These are phyloP conservation scores for Prinia subflava DNA, from an alignment of 2,113 vertebrate genomes.

Conservation along the genomic window DNA sequence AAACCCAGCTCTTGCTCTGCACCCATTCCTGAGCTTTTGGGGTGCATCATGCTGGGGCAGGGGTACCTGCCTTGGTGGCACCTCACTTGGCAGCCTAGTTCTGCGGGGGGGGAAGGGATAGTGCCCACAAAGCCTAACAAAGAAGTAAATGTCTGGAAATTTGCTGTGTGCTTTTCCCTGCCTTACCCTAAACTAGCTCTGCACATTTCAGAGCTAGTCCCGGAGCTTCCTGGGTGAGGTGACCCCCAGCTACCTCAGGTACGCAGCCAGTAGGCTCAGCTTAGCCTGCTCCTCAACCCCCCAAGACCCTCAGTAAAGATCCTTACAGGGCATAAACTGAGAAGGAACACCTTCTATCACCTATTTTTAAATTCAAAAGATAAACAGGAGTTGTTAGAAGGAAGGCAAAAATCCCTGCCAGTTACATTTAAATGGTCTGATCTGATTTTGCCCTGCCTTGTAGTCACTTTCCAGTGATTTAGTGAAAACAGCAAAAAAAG, in stretches of 20 bases:
- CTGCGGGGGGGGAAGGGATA: neutral
- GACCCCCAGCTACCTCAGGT: neutral
- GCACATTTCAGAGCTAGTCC: neutral
- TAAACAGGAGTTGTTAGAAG: neutral
- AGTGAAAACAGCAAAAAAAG: neutral
- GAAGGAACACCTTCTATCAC: neutral
- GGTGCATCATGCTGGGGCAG: neutral
- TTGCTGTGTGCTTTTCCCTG: neutral
- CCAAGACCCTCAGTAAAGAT: neutral
- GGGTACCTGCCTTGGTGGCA: fast-evolving
- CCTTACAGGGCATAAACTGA: neutral
- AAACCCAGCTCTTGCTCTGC: neutral
- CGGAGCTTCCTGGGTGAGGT: fast-evolving
- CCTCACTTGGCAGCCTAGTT: neutral
- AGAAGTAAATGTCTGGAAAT: neutral
- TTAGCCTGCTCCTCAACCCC: neutral
- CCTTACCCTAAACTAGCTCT: neutral
- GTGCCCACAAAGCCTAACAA: fast-evolving
- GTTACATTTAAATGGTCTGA: neutral
- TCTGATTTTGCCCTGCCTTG: neutral
- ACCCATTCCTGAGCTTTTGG: neutral
- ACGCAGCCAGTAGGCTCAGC: neutral
- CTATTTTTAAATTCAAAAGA: neutral
- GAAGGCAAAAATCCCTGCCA: neutral
- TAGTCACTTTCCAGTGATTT: neutral